Percentiles rank a stretch among this genome's conserved stretches.
These are phyloP conservation scores for Sminthopsis crassicaudata DNA, from an alignment of 2,113 vertebrate species.

Conservation along the genomic window DNA sequence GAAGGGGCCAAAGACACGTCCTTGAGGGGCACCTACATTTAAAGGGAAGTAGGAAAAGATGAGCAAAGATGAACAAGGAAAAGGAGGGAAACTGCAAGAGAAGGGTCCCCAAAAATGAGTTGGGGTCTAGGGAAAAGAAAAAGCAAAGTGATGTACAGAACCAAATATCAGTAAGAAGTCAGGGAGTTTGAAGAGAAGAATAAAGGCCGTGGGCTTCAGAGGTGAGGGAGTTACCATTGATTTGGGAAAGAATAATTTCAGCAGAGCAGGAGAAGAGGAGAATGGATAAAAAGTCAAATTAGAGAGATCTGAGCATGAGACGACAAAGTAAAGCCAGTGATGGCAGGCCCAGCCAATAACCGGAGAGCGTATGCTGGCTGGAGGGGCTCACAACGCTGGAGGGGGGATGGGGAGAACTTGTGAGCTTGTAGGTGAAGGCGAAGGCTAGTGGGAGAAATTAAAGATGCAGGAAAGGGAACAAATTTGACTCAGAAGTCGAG, in stretches of 20 bases:
- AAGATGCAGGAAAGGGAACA: not conserved
- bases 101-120: not conserved
- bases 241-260: not conserved
- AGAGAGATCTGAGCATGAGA: not conserved
- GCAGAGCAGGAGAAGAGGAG: not conserved
- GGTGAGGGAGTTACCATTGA: not conserved
- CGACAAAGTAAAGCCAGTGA: not conserved
- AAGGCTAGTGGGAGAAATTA: not conserved
- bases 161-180: not conserved
- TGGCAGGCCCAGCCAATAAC: no score
- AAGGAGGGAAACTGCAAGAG: not conserved
- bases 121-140: not conserved
- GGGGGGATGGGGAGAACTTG: not conserved
- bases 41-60: not conserved
- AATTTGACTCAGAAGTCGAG: not conserved
- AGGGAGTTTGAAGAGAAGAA: not conserved
- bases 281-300: not conserved
- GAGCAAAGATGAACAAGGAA: not conserved
- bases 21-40: not conserved
- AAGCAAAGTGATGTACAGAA: not conserved
- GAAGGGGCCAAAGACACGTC: not conserved
- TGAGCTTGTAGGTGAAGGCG: not conserved
- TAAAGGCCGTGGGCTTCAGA: not conserved
- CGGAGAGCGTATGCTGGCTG: not conserved
- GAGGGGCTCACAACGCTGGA: not conserved